phyloP scores from a whole-genome alignment of 2,888 invertebrate species.

The Penaeus monodon region DNA sequence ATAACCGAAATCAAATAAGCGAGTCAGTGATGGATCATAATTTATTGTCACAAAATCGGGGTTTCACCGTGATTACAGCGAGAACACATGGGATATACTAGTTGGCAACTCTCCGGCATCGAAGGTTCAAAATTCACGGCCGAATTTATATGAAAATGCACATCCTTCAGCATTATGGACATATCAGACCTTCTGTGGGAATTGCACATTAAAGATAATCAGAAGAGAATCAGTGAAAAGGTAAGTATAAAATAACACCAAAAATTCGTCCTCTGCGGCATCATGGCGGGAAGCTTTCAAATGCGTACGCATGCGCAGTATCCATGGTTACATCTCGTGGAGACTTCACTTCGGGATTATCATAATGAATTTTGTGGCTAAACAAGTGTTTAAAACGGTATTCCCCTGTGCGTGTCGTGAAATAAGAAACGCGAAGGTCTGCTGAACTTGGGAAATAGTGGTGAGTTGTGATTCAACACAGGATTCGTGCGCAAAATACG shows the following conservation, averaged over 20 bases:
- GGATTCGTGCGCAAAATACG: neutral
- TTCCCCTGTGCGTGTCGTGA: no score
- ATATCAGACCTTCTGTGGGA: neutral
- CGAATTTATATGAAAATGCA: no score
- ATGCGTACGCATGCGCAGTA: conserved; percentile 42
- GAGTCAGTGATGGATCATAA: no score
- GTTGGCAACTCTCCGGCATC: no score
- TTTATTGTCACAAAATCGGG: no score
- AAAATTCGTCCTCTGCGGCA: neutral
- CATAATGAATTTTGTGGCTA: neutral
- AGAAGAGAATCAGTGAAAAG: neutral
- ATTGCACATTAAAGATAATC: neutral
- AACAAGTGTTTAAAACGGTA: no score
- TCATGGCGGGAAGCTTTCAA: conserved; percentile 49
- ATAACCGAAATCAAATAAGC: no score
- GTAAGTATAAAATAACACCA: neutral
- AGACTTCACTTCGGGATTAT: conserved; percentile 1
- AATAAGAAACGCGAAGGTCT: conserved; percentile 10
- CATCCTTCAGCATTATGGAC: no score
- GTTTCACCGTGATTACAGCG: no score
- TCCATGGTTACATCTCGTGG: conserved; percentile 17
- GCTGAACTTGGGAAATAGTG: neutral
- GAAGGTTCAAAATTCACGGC: no score
- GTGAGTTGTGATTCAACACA: conserved; percentile 9
- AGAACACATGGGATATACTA: no score